These are phyloP conservation scores for Spinibarbus caldwelli DNA, from an alignment of 2,797 vertebrate species.

Conservation along the genomic window DNA sequence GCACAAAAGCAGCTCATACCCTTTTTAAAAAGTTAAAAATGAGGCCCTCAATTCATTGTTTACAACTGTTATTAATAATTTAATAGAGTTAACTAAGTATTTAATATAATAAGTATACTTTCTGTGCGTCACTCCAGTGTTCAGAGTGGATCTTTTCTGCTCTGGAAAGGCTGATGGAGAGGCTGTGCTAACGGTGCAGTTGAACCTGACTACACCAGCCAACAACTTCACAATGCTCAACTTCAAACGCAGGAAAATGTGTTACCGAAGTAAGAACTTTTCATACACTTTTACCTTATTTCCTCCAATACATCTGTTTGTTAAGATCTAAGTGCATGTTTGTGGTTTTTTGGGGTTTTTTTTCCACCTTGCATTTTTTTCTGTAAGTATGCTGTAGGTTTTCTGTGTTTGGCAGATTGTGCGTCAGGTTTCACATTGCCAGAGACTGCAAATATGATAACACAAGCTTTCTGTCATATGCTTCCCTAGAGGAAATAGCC, in stretches of 20 bases:
- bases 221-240: slow-evolving; percentile 99
- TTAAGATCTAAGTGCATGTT: neutral
- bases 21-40: neutral
- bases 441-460: slow-evolving; percentile 19
- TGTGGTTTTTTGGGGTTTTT: neutral
- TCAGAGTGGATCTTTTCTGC: slow-evolving; percentile 93
- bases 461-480: slow-evolving; percentile 51
- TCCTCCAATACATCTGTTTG: neutral
- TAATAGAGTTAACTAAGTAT: neutral
- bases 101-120: neutral
- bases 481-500: slow-evolving; percentile 47
- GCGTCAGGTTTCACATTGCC: neutral
- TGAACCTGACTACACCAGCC: slow-evolving; percentile 90
- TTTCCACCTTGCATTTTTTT: neutral
- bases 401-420: neutral
- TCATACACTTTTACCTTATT: neutral
- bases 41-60: neutral
- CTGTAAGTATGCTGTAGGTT: neutral
- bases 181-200: slow-evolving; percentile 91
- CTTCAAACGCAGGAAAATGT: slow-evolving; percentile 99
- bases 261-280: slow-evolving; percentile 89
- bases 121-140: slow-evolving; percentile 77
- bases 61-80: neutral
- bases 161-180: slow-evolving; percentile 93
- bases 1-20: neutral